A percentile compares a stretch with the other conserved stretches of the same genome.
phyloP scores from a whole-genome alignment of 2,113 vertebrate species.

The Probosciger aterrimus region DNA sequence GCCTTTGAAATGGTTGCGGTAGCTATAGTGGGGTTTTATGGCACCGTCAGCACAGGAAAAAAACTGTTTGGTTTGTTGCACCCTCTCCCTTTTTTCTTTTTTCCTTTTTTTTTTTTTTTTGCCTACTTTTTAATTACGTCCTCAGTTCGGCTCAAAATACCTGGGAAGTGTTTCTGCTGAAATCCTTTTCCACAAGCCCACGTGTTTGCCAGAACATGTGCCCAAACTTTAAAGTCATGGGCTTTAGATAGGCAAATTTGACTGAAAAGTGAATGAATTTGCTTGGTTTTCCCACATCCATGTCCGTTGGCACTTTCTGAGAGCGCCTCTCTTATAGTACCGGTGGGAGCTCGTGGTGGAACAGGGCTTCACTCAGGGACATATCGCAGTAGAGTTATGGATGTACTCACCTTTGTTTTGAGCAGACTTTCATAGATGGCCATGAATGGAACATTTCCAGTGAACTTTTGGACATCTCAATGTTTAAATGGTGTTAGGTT shows the following conservation, averaged over 20 bases:
- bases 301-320: accelerated
- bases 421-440: neutral
- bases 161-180: neutral
- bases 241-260: neutral
- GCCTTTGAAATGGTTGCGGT: constrained; percentile 64
- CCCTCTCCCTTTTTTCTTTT: neutral
- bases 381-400: neutral
- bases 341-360: accelerated
- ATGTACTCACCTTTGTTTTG: neutral
- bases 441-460: neutral
- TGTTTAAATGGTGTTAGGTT: neutral
- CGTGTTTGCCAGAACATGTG: neutral
- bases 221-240: neutral
- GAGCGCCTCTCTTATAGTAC: accelerated
- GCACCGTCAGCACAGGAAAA: constrained; percentile 54
- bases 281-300: accelerated
- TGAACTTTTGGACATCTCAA: neutral
- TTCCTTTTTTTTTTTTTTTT: accelerated
- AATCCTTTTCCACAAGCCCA: neutral
- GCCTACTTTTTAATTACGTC: neutral
- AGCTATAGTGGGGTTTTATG: constrained; percentile 21
- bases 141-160: neutral
- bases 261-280: neutral
- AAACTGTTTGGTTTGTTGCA: constrained; percentile 42
- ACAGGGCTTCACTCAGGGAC: neutral